These are phyloP conservation scores for Orientallactaga bullata DNA, from an alignment of 2,113 vertebrate genomes.

Conservation along the genomic window DNA sequence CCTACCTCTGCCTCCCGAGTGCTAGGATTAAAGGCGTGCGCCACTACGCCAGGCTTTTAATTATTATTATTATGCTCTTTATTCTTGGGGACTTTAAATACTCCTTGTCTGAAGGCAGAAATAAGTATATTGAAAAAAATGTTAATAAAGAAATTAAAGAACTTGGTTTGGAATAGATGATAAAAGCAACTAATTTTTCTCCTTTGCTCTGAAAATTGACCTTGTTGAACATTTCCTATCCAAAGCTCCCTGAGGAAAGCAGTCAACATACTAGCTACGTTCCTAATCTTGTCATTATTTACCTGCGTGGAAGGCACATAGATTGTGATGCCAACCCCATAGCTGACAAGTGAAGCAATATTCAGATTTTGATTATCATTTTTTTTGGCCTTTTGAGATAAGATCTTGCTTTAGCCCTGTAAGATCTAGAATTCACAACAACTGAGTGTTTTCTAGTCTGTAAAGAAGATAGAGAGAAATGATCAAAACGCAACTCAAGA, in stretches of 20 bases:
- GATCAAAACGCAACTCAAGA: neutral
- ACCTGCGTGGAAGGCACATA: neutral
- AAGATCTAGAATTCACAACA: too few relatives aligned
- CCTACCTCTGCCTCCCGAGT: too few relatives aligned
- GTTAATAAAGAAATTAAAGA: slow-evolving; percentile 38
- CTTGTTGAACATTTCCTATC: slow-evolving; percentile 7
- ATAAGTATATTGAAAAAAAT: neutral
- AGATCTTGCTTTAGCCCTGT: too few relatives aligned
- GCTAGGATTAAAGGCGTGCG: too few relatives aligned
- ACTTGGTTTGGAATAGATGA: slow-evolving; percentile 32
- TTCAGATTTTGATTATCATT: neutral
- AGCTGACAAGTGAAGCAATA: slow-evolving; percentile 22
- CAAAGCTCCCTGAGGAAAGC: slow-evolving; percentile 33
- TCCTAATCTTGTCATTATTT: slow-evolving; percentile 38
- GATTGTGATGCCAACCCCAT: neutral
- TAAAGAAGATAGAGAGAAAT: neutral
- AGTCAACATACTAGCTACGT: neutral
- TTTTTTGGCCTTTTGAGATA: too few relatives aligned
- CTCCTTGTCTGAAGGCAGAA: slow-evolving; percentile 10
- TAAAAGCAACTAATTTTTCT: slow-evolving; percentile 33
- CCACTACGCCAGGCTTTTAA: too few relatives aligned
- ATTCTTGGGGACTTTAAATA: neutral
- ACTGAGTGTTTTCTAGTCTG: neutral
- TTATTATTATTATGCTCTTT: too few relatives aligned
- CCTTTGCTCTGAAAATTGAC: slow-evolving; percentile 37